Evolutionary conservation across 2,113 vertebrate species (phyloP).

Genomic region (Typhlomys cinereus): DNA sequence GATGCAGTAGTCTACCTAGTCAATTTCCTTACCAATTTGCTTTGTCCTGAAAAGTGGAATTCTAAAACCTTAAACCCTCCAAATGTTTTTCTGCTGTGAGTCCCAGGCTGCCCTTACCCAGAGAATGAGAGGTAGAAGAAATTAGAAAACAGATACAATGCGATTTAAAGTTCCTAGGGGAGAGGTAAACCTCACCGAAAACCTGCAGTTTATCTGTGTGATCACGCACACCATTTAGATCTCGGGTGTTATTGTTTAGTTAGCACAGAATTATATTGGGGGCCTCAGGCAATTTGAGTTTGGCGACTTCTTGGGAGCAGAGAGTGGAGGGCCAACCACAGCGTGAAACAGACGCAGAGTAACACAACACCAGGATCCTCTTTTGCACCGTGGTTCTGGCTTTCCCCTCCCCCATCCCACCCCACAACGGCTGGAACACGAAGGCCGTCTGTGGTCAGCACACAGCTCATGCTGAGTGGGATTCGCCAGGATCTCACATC

Average conservation of each 20-base stretch:
- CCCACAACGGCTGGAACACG: slow-evolving; percentile 34
- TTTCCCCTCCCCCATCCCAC: neutral
- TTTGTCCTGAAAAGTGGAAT: neutral
- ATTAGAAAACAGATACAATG: neutral
- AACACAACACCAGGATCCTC: neutral
- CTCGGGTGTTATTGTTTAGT: slow-evolving; percentile 20
- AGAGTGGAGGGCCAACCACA: neutral
- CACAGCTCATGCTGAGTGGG: neutral
- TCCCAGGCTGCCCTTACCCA: slow-evolving; percentile 26
- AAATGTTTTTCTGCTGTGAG: slow-evolving; percentile 36
- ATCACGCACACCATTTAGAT: neutral
- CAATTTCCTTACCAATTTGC: slow-evolving; percentile 23
- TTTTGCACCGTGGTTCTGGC: neutral
- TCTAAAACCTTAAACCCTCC: neutral
- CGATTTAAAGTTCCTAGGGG: slow-evolving; percentile 36
- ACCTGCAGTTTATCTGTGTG: neutral
- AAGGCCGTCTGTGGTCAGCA: neutral
- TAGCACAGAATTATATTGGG: slow-evolving; percentile 19
- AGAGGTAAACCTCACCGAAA: slow-evolving; percentile 19
- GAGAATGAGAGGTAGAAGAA: slow-evolving; percentile 15
- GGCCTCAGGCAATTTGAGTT: neutral
- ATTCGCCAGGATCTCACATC: neutral
- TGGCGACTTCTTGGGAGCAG: neutral
- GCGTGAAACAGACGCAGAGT: neutral
- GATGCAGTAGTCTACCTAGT: neutral